Evolutionary conservation across 2,888 invertebrate genomes (phyloP), one percentile per base, ranked within the genome.

Genomic region (Metallyticus violacea): DNA sequence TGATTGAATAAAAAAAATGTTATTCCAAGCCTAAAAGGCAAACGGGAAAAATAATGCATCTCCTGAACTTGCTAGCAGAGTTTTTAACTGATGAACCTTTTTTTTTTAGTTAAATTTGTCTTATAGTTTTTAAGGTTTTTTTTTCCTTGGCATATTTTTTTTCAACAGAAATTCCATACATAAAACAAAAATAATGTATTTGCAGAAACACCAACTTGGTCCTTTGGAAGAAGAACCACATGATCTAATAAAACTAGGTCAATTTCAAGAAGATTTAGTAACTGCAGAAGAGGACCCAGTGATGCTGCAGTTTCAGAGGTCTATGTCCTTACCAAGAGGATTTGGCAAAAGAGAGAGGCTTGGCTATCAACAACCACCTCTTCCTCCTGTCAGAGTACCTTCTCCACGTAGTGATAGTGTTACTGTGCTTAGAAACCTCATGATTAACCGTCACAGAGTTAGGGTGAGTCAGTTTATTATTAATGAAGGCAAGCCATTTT

Each of bases 311-410:
- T 92, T 92, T 88, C 92, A 92, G 89, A 90, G 92, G 62, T 91
- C 92, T 86, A 91, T 92, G 92, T 92, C 92, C 9, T 89, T 92
- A 25, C 92, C 92, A 3, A 90, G 92, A 76, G 92, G 92, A 40
- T 92, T 92, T 88, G 92, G 92, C 6, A 91, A 91, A 3, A 91
- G 91, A 82, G 86, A 87, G 79, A 40, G 87, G 77, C 77, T 85
- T 9, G 80, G 81, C 1, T 85, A 85, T 79, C 88, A 87, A 26
- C 88, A 79, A 85, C 91, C 91, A 7, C 91, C 92, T 27, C 91
- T 92, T 2, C 92, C 92, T 0, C 88, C 88, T 7, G 79, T 87
- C 5, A 81, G 88, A 26, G 88, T 86, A n/a, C 88, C 88, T 29
- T 87, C 88, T 1, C 88, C 87, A 6, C 90, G 92, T 26, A 91